Evolutionary conservation across 2,888 invertebrate genomes (phyloP).

Genomic region (Sphecodes monilicornis): DNA sequence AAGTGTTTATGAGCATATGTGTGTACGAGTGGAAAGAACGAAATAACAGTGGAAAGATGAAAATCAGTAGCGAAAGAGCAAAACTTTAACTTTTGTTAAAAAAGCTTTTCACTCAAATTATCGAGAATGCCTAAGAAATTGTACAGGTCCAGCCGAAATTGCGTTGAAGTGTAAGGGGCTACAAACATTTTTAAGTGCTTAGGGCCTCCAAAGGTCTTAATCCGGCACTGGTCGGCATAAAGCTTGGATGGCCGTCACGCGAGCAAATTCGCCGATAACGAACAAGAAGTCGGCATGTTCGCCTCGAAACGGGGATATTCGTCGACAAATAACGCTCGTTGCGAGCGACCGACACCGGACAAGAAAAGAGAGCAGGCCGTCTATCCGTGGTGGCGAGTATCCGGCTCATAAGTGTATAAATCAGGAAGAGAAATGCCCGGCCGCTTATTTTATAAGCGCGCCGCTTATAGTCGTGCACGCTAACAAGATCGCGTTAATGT

Average conservation of each 20-base stretch:
- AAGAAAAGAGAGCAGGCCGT: constrained; percentile 18
- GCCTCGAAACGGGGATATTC: constrained; percentile 30
- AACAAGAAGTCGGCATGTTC: neutral
- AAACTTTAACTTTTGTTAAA: too few relatives aligned
- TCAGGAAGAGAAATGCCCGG: constrained; percentile 52
- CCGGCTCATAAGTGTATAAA: constrained; percentile 55
- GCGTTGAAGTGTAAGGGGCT: too few relatives aligned
- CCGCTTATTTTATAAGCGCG: constrained; percentile 41
- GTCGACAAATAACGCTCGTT: constrained; percentile 20
- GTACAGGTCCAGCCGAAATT: too few relatives aligned
- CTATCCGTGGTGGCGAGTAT: constrained; percentile 34
- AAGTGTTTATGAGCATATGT: too few relatives aligned
- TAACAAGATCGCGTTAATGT: constrained; percentile 58
- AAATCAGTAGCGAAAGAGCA: too few relatives aligned
- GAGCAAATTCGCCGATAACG: neutral
- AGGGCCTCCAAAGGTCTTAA: too few relatives aligned
- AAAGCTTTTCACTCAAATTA: too few relatives aligned
- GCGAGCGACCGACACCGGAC: neutral
- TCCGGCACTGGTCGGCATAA: neutral
- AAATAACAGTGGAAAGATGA: too few relatives aligned
- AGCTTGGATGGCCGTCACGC: neutral
- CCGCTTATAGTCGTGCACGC: constrained; percentile 26
- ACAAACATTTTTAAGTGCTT: too few relatives aligned
- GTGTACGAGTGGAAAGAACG: too few relatives aligned
- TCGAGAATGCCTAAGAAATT: too few relatives aligned